Evolutionary conservation across 1,140 invertebrate genomes (phyloP), one percentile per base, ranked within the genome.

Genomic region (Formica exsecta): DNA sequence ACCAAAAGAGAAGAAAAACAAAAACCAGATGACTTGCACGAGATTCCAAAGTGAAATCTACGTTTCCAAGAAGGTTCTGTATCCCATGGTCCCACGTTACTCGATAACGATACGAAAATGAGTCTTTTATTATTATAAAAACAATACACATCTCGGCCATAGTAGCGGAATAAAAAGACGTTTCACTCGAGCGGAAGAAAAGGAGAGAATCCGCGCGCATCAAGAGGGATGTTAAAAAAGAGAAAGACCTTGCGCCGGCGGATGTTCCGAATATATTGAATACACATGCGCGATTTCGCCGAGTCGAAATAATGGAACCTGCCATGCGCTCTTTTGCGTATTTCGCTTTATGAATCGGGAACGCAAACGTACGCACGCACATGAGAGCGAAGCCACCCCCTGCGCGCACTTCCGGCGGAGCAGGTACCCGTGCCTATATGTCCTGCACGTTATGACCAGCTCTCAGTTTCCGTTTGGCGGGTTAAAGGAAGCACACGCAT

Each of bases 261-360:
- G 79, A 83, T 83, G 51, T 61, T 44, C 66, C 38, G 36, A 59
- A 16, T 36, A 13, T 6, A 44, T 57, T 81, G 79, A 73, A 74
- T 74, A 73, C 51, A 38, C 54, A 61, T 36, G 25, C 19, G 65
- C 11, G 38, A 44, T 65, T 77, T 19, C 29, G 41, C 25, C 54
- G 79, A 41, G 22, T 13, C 36, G 41, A 83, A 32, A 83, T 81
- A 81, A 74, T 83, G 68, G 68, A 48, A 83, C 79, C 79, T 74
- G 68, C 38, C 36, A 48, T 71, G 22, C 19, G 22, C 51, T 13
- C 13, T 80, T 80, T 65, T 54, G 16, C n/a, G 44, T 54, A 71
- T 71, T 71, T 25, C 25, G 79, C 79, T 83, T 83, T 83, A 57
- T 83, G 79, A 83, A 54, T 44, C 36, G 79, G 41, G 79, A 41